Conservation (phyloP, 2,888 invertebrate species). For the Clitarchus hookeri region DNA sequence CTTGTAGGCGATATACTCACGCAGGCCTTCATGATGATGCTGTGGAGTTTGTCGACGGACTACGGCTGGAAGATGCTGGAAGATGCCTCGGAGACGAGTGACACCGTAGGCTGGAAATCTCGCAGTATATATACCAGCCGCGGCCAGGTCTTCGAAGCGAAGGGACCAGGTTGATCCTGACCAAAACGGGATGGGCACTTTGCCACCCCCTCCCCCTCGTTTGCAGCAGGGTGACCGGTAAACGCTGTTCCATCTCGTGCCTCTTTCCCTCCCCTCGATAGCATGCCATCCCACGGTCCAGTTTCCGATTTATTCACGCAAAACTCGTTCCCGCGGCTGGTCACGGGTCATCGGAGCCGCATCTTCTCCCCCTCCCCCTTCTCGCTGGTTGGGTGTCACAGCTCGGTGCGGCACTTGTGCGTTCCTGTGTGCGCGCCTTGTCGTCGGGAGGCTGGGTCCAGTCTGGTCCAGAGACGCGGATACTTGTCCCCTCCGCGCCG, state of each 20-base stretch:
- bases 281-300: not conserved
- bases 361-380: not conserved
- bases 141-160: too few species aligned
- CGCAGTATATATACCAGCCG: not conserved
- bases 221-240: not conserved
- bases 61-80: not conserved
- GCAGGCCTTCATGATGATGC: conserved; percentile 4
- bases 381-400: too few species aligned
- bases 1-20: not conserved
- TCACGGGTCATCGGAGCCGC: not conserved
- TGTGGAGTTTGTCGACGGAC: not conserved
- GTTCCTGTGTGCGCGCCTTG: too few species aligned
- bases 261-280: not conserved
- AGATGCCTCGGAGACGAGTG: not conserved
- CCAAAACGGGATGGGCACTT: not conserved
- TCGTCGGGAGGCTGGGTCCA: too few species aligned
- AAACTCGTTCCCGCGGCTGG: not conserved
- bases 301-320: not conserved
- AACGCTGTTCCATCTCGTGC: not conserved
- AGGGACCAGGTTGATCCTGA: not conserved
- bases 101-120: not conserved
- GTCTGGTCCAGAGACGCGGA: too few species aligned
- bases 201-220: not conserved
- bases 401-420: too few species aligned
- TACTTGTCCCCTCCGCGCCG: too few species aligned